Percentiles rank a stretch among this genome's conserved stretches.
Evolutionary conservation across 2,113 vertebrate species (phyloP).

Genomic region (Pteropus alecto): DNA sequence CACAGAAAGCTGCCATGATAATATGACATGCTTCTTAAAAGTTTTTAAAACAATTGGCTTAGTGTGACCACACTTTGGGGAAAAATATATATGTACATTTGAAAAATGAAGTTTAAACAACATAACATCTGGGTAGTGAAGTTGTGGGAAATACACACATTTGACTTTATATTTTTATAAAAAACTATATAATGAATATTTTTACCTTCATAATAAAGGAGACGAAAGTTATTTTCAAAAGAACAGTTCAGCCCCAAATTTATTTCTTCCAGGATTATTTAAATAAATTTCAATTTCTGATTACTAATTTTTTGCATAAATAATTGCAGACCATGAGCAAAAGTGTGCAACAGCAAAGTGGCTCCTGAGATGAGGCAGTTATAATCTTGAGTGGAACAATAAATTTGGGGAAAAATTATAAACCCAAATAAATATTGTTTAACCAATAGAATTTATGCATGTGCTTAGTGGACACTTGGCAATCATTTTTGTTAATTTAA

Average conservation of each 20-base stretch:
- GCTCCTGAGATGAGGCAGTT: not conserved
- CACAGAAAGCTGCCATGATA: not conserved
- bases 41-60: not conserved
- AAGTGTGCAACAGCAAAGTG: not conserved
- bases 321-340: not conserved
- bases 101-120: not conserved
- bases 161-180: not conserved
- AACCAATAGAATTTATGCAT: not conserved
- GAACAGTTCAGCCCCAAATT: not conserved
- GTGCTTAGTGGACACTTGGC: not conserved
- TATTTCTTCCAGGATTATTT: slow-evolving; percentile 19
- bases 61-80: not conserved
- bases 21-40: not conserved
- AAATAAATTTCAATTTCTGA: slow-evolving; percentile 8
- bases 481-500: not conserved
- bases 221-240: not conserved
- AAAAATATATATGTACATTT: not conserved
- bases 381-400: not conserved
- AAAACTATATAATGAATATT: not conserved
- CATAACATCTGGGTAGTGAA: not conserved
- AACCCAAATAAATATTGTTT: not conserved
- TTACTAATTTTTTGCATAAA: not conserved
- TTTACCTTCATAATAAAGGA: not conserved
- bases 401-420: not conserved
- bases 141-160: not conserved